Conservation (phyloP, 2,113 vertebrate species). For the Castor canadensis region DNA sequence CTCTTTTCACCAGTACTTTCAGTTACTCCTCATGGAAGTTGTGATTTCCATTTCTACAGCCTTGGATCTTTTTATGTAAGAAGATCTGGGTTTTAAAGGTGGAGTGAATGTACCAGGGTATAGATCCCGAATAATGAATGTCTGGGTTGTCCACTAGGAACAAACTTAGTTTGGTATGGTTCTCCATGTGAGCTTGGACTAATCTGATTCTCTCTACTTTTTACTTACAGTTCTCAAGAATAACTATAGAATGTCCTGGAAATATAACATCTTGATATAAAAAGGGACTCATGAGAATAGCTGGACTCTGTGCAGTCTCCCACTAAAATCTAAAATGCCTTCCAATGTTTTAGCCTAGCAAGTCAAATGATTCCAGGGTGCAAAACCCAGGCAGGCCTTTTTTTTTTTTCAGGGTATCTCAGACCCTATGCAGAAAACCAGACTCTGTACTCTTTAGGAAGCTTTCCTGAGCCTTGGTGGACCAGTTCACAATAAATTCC, state of each 20-base stretch:
- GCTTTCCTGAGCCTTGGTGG: not conserved
- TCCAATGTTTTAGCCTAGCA: not conserved
- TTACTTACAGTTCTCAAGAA: not conserved
- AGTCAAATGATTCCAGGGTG: not conserved
- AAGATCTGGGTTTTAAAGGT: not conserved
- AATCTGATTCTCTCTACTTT: not conserved
- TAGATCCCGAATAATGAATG: not conserved
- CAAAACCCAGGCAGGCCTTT: not conserved
- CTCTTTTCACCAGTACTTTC: not conserved
- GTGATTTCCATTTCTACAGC: not conserved
- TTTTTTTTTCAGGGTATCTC: not conserved
- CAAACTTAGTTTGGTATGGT: not conserved
- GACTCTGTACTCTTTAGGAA: not conserved
- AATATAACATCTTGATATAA: not conserved
- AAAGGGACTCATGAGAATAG: not conserved
- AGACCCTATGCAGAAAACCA: not conserved
- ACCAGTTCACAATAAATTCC: not conserved
- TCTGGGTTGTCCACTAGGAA: not conserved
- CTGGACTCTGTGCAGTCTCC: not conserved
- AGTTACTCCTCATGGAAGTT: not conserved
- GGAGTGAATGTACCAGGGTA: not conserved
- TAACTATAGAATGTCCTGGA: not conserved
- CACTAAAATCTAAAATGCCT: not conserved
- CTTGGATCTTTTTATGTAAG: not conserved
- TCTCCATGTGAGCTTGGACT: not conserved